These are phyloP conservation scores for Propithecus coquereli DNA, from an alignment of 2,113 vertebrate genomes.

Conservation along the genomic window DNA sequence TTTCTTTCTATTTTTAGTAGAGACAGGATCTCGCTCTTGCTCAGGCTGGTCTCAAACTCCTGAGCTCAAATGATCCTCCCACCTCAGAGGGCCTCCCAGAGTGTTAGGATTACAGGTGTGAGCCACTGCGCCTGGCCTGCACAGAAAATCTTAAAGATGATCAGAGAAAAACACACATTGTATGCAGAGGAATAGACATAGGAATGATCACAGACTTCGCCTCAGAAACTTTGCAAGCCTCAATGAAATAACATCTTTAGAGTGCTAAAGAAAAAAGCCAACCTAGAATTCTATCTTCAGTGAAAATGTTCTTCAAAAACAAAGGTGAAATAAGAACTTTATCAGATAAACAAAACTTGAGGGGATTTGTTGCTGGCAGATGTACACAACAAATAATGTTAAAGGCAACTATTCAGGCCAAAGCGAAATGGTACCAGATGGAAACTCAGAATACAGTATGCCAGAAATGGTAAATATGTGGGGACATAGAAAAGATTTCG, in stretches of 20 bases:
- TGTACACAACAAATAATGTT: neutral
- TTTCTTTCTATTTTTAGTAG: too few species aligned
- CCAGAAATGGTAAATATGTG: neutral
- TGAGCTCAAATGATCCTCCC: too few species aligned
- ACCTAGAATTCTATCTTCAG: neutral
- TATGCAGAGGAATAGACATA: neutral
- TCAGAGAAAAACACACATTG: neutral
- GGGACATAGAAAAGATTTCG: neutral
- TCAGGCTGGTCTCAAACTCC: too few species aligned
- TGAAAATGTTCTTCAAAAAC: constrained; percentile 1
- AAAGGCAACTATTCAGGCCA: constrained; percentile 19
- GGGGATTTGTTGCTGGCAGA: neutral
- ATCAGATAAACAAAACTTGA: constrained; percentile 14
- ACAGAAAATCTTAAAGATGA: neutral
- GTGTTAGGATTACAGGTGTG: too few species aligned
- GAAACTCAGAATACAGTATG: neutral
- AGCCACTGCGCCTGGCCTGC: neutral
- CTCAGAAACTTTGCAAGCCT: neutral
- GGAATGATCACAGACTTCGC: neutral
- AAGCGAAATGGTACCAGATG: constrained; percentile 9
- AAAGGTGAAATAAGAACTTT: neutral
- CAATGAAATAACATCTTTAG: neutral
- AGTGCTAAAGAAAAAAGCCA: neutral
- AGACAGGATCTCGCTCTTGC: too few species aligned
- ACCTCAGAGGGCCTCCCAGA: too few species aligned